Conservation (phyloP, 2,113 vertebrate species). For the Odocoileus virginianus region DNA sequence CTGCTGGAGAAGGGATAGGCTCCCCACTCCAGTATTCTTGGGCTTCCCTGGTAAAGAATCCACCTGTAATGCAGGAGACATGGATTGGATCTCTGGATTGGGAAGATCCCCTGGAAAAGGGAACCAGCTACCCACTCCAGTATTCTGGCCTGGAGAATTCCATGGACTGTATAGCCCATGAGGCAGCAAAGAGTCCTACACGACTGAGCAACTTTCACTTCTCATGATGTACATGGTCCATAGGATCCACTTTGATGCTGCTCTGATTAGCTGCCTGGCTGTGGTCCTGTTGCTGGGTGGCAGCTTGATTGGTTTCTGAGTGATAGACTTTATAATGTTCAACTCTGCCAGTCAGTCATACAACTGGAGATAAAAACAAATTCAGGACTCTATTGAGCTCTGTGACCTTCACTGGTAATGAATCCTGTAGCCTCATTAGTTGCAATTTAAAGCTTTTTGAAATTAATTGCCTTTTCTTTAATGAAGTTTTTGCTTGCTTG, state of each 20-base stretch:
- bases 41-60: background rate
- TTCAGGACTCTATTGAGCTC: background rate
- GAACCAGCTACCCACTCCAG: background rate
- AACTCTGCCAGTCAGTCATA: background rate
- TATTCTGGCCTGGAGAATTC: background rate
- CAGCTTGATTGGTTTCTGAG: background rate
- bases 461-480: conserved; percentile 58
- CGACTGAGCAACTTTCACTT: background rate
- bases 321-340: background rate
- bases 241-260: background rate
- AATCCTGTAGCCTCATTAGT: conserved; percentile 33
- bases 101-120: background rate
- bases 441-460: conserved; percentile 37
- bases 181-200: background rate
- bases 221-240: background rate
- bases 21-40: background rate
- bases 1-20: background rate
- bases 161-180: background rate
- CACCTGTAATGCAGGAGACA: background rate
- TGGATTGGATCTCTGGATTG: background rate
- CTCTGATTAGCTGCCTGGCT: background rate
- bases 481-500: conserved; percentile 32
- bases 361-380: conserved; percentile 6
- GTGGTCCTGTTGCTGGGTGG: fast-evolving
- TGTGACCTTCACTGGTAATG: conserved; percentile 30